A percentile compares a stretch with the other conserved stretches of the same genome.
These are phyloP conservation scores for Epistrophe eligans DNA, from an alignment of 2,888 invertebrate genomes.

Conservation along the genomic window DNA sequence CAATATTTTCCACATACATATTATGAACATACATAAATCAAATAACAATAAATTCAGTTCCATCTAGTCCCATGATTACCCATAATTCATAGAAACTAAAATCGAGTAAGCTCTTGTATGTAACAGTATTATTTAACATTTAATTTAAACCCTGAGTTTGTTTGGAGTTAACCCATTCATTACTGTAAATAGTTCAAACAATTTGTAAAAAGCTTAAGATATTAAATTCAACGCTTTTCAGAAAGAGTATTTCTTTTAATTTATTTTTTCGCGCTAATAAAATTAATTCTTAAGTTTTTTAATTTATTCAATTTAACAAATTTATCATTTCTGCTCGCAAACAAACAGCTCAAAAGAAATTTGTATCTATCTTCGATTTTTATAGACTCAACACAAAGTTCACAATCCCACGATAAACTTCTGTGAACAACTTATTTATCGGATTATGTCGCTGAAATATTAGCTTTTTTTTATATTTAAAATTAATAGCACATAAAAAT, in stretches of 20 bases:
- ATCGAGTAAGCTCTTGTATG: no score
- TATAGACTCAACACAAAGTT: not conserved
- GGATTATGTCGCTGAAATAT: constrained; percentile 30
- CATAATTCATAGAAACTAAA: no score
- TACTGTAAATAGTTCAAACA: no score
- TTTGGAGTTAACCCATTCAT: no score
- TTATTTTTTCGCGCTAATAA: not conserved
- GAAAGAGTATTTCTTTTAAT: not conserved
- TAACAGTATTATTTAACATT: no score
- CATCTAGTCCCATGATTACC: no score
- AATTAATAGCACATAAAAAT: not conserved
- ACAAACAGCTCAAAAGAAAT: not conserved
- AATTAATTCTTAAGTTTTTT: not conserved
- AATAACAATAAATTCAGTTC: no score
- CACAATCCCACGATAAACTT: constrained; percentile 28
- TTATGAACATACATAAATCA: no score
- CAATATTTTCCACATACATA: no score
- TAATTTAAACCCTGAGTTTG: no score
- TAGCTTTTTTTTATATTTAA: constrained; percentile 5
- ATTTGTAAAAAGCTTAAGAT: no score
- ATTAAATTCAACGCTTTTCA: no score
- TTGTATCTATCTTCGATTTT: not conserved
- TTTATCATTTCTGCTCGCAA: not conserved
- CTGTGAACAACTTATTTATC: constrained; percentile 37
- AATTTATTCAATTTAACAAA: not conserved